Conservation (phyloP, 2,113 vertebrate genomes). For the Hassar affinis region DNA sequence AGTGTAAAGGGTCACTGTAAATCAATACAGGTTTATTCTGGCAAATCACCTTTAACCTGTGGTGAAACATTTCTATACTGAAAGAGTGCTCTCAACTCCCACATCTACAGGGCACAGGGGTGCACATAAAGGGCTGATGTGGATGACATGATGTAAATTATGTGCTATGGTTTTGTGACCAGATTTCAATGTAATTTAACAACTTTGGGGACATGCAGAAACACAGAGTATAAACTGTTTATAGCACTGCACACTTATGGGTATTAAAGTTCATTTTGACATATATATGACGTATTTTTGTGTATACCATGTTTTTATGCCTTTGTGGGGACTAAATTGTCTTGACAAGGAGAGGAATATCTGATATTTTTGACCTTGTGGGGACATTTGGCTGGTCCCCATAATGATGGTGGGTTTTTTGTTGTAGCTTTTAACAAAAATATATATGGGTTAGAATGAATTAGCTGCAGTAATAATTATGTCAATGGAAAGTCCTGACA, state of each 20-base stretch:
- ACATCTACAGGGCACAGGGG: neutral
- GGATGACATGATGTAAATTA: neutral
- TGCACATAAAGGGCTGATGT: neutral
- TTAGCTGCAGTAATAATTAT: too few species aligned
- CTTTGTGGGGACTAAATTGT: too few species aligned
- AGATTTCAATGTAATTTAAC: neutral
- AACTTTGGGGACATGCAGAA: neutral
- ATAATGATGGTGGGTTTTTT: too few species aligned
- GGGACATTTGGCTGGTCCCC: too few species aligned
- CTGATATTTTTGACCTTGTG: too few species aligned
- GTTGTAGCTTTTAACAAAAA: too few species aligned
- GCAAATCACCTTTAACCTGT: neutral
- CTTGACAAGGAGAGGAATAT: too few species aligned
- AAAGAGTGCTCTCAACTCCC: neutral
- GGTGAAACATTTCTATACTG: neutral
- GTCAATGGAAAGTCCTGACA: too few species aligned
- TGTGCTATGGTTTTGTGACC: neutral
- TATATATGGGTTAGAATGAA: too few species aligned
- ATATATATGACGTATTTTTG: too few species aligned
- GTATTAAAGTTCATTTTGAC: neutral
- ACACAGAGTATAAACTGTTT: neutral
- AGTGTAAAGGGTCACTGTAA: neutral
- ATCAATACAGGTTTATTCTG: neutral
- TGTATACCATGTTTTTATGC: too few species aligned
- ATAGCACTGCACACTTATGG: neutral